These are phyloP conservation scores for Zophobas atratus DNA, from an alignment of 1,140 invertebrate species.

Conservation along the genomic window DNA sequence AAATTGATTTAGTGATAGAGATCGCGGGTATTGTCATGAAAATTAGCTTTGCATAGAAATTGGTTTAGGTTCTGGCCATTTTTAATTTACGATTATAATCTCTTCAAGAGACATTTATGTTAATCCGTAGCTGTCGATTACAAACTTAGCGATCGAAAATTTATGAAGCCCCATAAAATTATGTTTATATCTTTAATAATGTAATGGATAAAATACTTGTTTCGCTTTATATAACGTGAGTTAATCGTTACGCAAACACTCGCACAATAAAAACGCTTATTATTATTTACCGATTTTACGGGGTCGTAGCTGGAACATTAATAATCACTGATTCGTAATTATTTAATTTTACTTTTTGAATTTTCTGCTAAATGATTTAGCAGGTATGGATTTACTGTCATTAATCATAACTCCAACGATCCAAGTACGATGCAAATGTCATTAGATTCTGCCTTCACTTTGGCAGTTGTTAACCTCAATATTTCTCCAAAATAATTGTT, in stretches of 20 bases:
- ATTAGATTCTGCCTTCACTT: conserved; percentile 33
- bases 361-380: conserved; percentile 25
- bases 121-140: conserved; percentile 13
- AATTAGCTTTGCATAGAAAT: conserved; percentile 2
- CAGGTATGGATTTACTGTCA: conserved; percentile 1
- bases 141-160: not conserved
- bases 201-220: too few species aligned
- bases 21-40: conserved; percentile 8
- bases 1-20: conserved; percentile 14
- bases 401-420: conserved; percentile 37
- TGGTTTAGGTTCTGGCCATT: not conserved
- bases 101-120: not conserved
- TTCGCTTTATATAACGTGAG: too few species aligned
- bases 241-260: too few species aligned
- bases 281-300: conserved; percentile 12
- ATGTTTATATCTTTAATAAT: too few species aligned
- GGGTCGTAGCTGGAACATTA: conserved; percentile 6
- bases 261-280: not conserved
- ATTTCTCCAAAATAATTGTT: conserved; percentile 23
- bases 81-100: conserved; percentile 19
- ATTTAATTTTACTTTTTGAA: conserved; percentile 7
- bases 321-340: not conserved
- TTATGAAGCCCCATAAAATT: not conserved
- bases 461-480: conserved; percentile 19
- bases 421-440: conserved; percentile 28